Evolutionary conservation across 35 echinoderm and acorn worm genomes (phyloP).

Genomic region (Ptychodera flava): DNA sequence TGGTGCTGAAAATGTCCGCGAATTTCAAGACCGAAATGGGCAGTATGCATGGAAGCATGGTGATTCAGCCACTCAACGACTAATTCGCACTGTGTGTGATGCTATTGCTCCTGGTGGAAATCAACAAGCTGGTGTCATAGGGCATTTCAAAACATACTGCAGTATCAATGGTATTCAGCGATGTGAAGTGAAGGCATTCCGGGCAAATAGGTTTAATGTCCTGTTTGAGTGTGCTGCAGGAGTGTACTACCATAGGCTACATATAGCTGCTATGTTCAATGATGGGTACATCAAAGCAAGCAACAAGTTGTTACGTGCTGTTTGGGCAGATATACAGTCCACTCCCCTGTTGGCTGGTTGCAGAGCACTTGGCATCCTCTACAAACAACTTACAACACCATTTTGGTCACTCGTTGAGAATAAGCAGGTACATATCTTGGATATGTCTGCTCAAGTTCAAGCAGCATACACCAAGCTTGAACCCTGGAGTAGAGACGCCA

Average conservation of each 20-base stretch:
- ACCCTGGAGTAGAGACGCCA: background rate
- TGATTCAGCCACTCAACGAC: constrained; percentile 22
- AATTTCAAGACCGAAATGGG: constrained; percentile 14
- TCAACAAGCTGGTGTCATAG: constrained; percentile 16
- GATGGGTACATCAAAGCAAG: constrained; percentile 8
- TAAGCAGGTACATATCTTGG: constrained; percentile 18
- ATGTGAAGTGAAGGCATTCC: background rate
- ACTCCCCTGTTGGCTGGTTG: constrained; percentile 12
- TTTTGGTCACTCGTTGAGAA: constrained; percentile 12
- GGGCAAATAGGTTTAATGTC: constrained; percentile 28
- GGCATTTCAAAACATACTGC: background rate
- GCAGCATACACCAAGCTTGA: background rate
- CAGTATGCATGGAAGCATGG: constrained; percentile 22
- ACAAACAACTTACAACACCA: constrained; percentile 29
- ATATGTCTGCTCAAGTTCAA: background rate
- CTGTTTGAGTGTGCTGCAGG: constrained; percentile 16
- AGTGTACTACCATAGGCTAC: constrained; percentile 10
- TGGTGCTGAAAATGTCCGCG: constrained; percentile 9
- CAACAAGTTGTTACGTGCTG: constrained; percentile 25
- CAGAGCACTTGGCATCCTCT: constrained; percentile 19
- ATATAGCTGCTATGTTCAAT: constrained; percentile 5
- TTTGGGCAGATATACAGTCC: constrained; percentile 5
- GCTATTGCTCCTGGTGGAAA: constrained; percentile 28
- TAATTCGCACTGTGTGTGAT: constrained; percentile 17
- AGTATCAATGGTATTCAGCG: background rate